phyloP scores from a whole-genome alignment of 2,888 invertebrate genomes.

The Cordilura impudica region DNA sequence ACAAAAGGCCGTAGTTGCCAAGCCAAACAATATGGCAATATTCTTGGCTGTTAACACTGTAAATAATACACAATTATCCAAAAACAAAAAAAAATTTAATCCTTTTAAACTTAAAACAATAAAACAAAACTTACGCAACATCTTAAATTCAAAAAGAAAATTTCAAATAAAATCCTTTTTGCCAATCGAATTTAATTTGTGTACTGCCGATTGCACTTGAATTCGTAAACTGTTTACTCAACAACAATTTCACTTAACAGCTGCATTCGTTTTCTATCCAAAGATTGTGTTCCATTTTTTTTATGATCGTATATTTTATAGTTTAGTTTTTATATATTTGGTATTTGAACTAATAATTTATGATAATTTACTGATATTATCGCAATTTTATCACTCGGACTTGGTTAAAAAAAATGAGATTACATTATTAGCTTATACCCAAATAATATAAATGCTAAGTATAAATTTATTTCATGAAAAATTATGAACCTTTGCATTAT shows the following conservation, averaged over 20 bases:
- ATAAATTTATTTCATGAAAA: background rate
- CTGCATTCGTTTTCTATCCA: slow-evolving; percentile 10
- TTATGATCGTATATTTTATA: background rate
- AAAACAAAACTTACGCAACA: slow-evolving; percentile 46
- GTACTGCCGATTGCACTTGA: slow-evolving; percentile 11
- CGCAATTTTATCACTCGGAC: slow-evolving; percentile 31
- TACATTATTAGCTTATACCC: background rate
- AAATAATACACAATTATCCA: background rate
- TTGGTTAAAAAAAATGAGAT: background rate
- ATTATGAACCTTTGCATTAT: too few species aligned
- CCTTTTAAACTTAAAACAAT: background rate
- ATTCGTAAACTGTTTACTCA: slow-evolving; percentile 8
- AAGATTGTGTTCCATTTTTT: background rate
- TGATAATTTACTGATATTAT: slow-evolving; percentile 39
- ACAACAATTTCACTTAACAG: slow-evolving; percentile 9
- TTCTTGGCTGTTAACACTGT: slow-evolving; percentile 70
- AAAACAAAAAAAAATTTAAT: background rate
- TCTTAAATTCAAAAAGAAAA: background rate
- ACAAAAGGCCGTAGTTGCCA: slow-evolving; percentile 76
- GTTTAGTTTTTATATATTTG: background rate
- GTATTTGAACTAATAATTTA: slow-evolving; percentile 19
- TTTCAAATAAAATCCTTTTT: background rate
- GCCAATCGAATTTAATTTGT: background rate
- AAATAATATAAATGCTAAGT: background rate
- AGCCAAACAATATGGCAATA: slow-evolving; percentile 71